A percentile compares a stretch with the other conserved stretches of the same genome.
These are phyloP conservation scores for Macrobrachium nipponense DNA, from an alignment of 1,140 invertebrate species.

Conservation along the genomic window DNA sequence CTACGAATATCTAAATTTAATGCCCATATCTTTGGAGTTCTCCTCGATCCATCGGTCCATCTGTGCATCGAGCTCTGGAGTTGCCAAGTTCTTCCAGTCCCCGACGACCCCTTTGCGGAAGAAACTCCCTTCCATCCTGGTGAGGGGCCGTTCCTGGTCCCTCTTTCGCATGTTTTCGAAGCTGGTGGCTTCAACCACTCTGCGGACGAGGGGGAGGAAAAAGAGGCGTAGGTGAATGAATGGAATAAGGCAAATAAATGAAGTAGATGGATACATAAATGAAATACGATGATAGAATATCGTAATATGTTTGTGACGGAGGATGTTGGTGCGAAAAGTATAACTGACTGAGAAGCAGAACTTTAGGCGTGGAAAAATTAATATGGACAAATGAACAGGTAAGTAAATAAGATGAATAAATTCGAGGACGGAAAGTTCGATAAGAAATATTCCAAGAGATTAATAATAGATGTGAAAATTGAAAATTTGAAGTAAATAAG, in stretches of 20 bases:
- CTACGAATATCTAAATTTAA: conserved; percentile 41
- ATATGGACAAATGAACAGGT: too few species aligned
- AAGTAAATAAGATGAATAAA: too few species aligned
- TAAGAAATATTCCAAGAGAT: background rate
- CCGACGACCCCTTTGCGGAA: conserved; percentile 13
- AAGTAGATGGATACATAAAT: too few species aligned
- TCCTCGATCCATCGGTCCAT: conserved; percentile 66
- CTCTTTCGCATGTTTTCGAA: background rate
- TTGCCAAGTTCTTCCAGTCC: conserved; percentile 69
- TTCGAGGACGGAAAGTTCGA: too few species aligned
- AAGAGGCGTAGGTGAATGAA: too few species aligned
- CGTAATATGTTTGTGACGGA: too few species aligned
- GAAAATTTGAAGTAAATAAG: too few species aligned
- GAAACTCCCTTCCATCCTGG: background rate
- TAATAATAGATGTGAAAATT: background rate
- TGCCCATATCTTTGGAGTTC: conserved; percentile 55
- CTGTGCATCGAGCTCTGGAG: conserved; percentile 67
- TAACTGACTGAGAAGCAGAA: too few species aligned
- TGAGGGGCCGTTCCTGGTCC: background rate
- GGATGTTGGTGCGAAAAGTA: too few species aligned
- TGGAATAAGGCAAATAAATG: too few species aligned
- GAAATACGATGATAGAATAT: too few species aligned
- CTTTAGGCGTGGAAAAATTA: too few species aligned
- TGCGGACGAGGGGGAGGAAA: background rate
- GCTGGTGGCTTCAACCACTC: background rate